Percentiles rank a stretch among this genome's conserved stretches.
Evolutionary conservation across 2,888 invertebrate genomes (phyloP).

Genomic region (Incurvaria masculella): DNA sequence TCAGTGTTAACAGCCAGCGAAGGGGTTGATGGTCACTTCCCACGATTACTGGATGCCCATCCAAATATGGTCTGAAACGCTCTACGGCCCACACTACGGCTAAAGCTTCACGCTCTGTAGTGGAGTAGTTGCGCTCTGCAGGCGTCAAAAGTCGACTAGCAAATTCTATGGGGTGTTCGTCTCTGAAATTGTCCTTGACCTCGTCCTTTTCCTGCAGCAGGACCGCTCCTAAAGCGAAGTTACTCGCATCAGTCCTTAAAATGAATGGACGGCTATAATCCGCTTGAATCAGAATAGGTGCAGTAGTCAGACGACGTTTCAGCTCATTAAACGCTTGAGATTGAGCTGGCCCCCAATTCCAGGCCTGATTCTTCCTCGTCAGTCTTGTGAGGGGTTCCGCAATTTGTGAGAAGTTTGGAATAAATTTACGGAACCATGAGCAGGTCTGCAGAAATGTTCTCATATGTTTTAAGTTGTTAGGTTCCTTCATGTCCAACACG

Average conservation of each 20-base stretch:
- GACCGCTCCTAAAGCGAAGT: conserved; percentile 21
- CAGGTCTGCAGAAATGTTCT: conserved; percentile 1
- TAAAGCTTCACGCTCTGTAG: conserved; percentile 32
- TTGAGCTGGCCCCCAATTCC: conserved; percentile 10
- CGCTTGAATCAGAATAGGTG: conserved; percentile 16
- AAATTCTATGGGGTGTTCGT: conserved; percentile 20
- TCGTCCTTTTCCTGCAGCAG: conserved; percentile 18
- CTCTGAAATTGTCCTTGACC: too few relatives aligned
- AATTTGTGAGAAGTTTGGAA: not conserved
- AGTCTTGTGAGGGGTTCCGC: too few relatives aligned
- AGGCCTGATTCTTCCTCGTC: too few relatives aligned
- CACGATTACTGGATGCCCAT: conserved; percentile 26
- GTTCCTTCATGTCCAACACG: too few relatives aligned
- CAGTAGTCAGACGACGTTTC: conserved; percentile 12
- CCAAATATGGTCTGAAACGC: conserved; percentile 21
- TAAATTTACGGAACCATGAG: conserved; percentile 19
- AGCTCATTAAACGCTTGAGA: conserved; percentile 11
- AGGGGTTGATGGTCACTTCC: conserved; percentile 37
- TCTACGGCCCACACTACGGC: conserved; percentile 13
- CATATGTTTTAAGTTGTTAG: too few relatives aligned
- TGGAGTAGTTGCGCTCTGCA: conserved; percentile 28
- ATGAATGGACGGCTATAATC: conserved; percentile 18
- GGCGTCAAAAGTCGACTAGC: conserved; percentile 14
- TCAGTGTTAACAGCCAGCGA: conserved; percentile 30
- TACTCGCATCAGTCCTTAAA: conserved; percentile 22